Percentiles rank a stretch among this genome's conserved stretches.
Conservation (phyloP, 2,797 vertebrate genomes). For the Gymnothorax reevesii region DNA sequence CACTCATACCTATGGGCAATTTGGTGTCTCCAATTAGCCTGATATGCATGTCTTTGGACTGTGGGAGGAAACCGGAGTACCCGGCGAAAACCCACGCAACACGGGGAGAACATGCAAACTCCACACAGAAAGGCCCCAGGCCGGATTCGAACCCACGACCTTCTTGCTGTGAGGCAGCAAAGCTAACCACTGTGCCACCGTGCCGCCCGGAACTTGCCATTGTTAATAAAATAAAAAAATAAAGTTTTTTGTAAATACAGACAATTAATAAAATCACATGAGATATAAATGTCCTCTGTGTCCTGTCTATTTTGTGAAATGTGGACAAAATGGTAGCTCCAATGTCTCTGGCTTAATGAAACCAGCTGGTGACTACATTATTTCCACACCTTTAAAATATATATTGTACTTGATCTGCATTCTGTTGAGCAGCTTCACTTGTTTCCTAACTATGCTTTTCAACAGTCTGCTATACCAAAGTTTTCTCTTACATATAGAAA, state of each 20-base stretch:
- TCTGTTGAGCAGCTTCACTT: background rate
- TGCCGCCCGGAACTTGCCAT: too few relatives aligned
- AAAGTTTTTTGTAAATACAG: background rate
- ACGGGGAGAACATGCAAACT: too few relatives aligned
- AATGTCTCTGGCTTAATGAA: background rate
- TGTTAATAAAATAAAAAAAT: too few relatives aligned
- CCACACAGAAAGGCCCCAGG: too few relatives aligned
- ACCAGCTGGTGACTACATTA: background rate
- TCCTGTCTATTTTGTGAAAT: background rate
- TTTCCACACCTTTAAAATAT: background rate
- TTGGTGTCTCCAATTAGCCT: too few relatives aligned
- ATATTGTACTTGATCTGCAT: background rate
- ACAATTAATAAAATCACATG: background rate
- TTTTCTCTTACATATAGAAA: background rate
- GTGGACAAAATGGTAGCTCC: background rate
- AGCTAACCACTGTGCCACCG: too few relatives aligned
- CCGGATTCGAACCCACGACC: too few relatives aligned
- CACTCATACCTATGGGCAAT: too few relatives aligned
- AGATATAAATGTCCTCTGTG: background rate
- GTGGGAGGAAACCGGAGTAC: too few relatives aligned
- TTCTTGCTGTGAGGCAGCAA: too few relatives aligned
- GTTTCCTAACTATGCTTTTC: conserved; percentile 7
- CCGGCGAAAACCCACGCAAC: too few relatives aligned
- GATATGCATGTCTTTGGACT: too few relatives aligned
- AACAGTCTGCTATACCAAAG: background rate